Evolutionary conservation across 1,140 invertebrate genomes (phyloP), one percentile per base, ranked within the genome.

Genomic region (Wasmannia auropunctata): DNA sequence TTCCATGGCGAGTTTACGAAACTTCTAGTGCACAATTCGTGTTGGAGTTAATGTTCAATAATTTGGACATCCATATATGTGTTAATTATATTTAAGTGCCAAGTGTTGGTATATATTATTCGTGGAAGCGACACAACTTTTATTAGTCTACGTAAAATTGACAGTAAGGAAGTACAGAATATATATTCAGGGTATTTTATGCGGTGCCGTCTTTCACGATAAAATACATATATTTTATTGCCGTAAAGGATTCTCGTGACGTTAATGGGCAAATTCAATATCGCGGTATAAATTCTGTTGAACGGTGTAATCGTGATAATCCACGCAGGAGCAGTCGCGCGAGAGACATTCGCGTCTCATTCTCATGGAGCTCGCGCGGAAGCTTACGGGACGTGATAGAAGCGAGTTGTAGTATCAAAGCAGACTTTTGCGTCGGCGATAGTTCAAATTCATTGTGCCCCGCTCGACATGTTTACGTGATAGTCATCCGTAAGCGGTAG

Each of bases 271-370:
- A 85, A 85, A 88, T 88, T 14, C 65, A 28, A 28, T 22, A n/a
- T 43, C 2, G 31, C 34, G 28, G 56, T 49, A 80, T 60, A 63
- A 84, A 76, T 54, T 60, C 11, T 19, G 19, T 46, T 58, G 69
- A 80, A 54, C 62, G 85, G 88, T 60, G 54, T 58, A 86, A 88
- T 79, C 62, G 28, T 56, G 65, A 86, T 72, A 62, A 72, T 51
- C 37, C 37, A 11, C n/a, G 22, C 62, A 19, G 16, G 14, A 34
- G 19, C 37, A 74, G 14, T 43, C 34, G 22, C 11, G 19, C 46
- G 8, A 16, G 49, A 85, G 72, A 85, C 80, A 65, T 58, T 88
- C 77, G 63, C 65, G 56, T 85, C 86, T 88, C 51, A 60, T 63
- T 74, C 37, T 72, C 51, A 58, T 80, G 16, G 46, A 72, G 14